phyloP scores from a whole-genome alignment of 2,797 vertebrate genomes.

The Buceros bicornis region DNA sequence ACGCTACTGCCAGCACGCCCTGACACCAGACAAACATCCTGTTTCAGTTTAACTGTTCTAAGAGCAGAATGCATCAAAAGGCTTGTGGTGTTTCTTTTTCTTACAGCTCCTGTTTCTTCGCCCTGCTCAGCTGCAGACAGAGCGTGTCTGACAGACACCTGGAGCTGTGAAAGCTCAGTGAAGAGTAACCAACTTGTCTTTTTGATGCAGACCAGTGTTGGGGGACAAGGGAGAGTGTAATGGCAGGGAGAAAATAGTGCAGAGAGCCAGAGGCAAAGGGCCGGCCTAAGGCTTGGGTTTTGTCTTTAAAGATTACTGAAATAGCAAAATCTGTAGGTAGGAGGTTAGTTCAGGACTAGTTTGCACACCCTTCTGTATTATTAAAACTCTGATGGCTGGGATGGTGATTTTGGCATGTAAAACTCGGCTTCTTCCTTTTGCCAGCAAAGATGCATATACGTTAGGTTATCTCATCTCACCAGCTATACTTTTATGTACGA shows the following conservation, averaged over 20 bases:
- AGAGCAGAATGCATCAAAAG: constrained; percentile 9
- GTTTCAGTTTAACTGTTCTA: constrained; percentile 29
- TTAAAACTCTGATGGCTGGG: neutral
- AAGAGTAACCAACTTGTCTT: neutral
- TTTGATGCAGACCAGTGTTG: neutral
- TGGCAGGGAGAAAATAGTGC: neutral
- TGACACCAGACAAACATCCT: constrained; percentile 44
- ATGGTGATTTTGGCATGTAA: neutral
- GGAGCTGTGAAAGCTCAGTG: neutral
- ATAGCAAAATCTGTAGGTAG: neutral
- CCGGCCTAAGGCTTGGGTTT: neutral
- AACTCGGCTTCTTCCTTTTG: neutral
- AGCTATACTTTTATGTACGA: neutral
- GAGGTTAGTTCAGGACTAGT: neutral
- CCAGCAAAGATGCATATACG: neutral
- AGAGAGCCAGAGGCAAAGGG: neutral
- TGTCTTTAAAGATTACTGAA: neutral
- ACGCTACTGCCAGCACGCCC: neutral
- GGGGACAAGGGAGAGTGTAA: neutral
- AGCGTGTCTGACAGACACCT: neutral
- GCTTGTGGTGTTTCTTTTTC: neutral
- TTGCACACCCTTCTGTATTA: neutral
- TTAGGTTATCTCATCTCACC: neutral
- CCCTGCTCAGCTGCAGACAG: neutral
- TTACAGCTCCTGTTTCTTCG: neutral